Evolutionary conservation across 2,113 vertebrate genomes (phyloP).

Genomic region (Pipa parva): DNA sequence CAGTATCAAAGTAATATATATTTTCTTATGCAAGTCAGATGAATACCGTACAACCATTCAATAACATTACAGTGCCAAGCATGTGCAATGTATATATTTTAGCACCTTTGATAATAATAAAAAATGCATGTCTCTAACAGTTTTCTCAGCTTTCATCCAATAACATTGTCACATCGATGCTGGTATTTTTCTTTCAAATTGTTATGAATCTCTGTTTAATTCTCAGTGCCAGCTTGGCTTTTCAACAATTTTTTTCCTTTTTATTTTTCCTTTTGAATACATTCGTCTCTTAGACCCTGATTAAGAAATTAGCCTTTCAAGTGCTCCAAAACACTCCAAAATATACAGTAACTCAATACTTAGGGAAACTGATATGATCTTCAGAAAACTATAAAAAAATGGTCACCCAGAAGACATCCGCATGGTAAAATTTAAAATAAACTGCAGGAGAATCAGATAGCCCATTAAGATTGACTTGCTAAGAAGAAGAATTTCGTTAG

Average conservation of each 20-base stretch:
- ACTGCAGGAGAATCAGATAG: slow-evolving; percentile 69
- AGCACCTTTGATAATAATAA: slow-evolving; percentile 79
- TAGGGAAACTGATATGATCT: slow-evolving; percentile 79
- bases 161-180: slow-evolving; percentile 59
- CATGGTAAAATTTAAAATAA: slow-evolving; percentile 71
- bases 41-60: slow-evolving; percentile 63
- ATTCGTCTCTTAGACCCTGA: slow-evolving; percentile 73
- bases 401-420: slow-evolving; percentile 75
- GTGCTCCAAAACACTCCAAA: slow-evolving; percentile 61
- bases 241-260: slow-evolving; percentile 58
- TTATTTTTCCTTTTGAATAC: slow-evolving; percentile 50
- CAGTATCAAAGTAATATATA: slow-evolving; percentile 80
- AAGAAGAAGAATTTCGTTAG: slow-evolving; percentile 57
- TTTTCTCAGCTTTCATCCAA: slow-evolving; percentile 67
- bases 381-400: slow-evolving; percentile 73
- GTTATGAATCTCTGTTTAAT: slow-evolving; percentile 64
- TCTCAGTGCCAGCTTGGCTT: slow-evolving; percentile 59
- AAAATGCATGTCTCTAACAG: slow-evolving; percentile 70
- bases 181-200: slow-evolving; percentile 65
- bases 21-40: slow-evolving; percentile 75
- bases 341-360: slow-evolving; percentile 78
- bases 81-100: slow-evolving; percentile 73
- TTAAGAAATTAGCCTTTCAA: slow-evolving; percentile 71
- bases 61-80: slow-evolving; percentile 67
- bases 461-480: slow-evolving; percentile 62